Evolutionary conservation across 2,888 invertebrate species (phyloP).

Genomic region (Eupithecia centaureata): DNA sequence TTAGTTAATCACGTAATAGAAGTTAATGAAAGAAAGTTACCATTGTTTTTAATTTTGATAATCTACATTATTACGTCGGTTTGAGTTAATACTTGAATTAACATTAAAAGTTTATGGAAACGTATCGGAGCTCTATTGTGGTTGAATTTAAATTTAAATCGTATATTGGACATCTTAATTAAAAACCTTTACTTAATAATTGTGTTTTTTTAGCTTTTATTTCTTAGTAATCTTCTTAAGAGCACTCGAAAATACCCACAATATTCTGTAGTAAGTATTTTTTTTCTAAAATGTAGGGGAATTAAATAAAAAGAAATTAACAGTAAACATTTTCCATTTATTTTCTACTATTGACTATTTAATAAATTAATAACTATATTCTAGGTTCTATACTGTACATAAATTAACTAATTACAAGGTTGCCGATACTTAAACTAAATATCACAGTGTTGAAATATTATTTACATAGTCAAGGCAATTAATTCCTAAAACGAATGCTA

Average conservation of each 20-base stretch:
- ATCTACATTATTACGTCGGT: slow-evolving; percentile 6
- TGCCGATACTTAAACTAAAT: slow-evolving; percentile 58
- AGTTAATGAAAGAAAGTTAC: slow-evolving; percentile 39
- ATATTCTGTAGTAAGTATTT: too few relatives aligned
- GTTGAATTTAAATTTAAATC: not conserved
- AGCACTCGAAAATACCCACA: not conserved
- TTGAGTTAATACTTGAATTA: not conserved
- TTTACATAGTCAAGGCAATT: slow-evolving; percentile 43
- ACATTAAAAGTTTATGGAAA: not conserved
- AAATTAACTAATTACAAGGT: slow-evolving; percentile 44
- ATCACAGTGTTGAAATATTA: slow-evolving; percentile 67
- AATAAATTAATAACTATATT: slow-evolving; percentile 53
- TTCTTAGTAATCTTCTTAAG: not conserved
- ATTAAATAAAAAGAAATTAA: slow-evolving; percentile 43
- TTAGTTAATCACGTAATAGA: slow-evolving; percentile 39
- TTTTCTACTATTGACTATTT: slow-evolving; percentile 59
- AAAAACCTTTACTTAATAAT: too few relatives aligned
- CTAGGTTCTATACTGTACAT: slow-evolving; percentile 36
- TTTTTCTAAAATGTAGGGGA: not conserved
- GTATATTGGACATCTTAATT: too few relatives aligned
- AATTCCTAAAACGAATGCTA: not conserved
- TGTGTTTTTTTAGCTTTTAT: not conserved
- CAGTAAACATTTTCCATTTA: slow-evolving; percentile 66
- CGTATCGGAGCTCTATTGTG: not conserved
- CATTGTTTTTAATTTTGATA: slow-evolving; percentile 38